A percentile compares a stretch with the other conserved stretches of the same genome.
phyloP scores from a whole-genome alignment of 37 sponge, comb jelly and placozoan genomes.

The Petrosia ficiformis region DNA sequence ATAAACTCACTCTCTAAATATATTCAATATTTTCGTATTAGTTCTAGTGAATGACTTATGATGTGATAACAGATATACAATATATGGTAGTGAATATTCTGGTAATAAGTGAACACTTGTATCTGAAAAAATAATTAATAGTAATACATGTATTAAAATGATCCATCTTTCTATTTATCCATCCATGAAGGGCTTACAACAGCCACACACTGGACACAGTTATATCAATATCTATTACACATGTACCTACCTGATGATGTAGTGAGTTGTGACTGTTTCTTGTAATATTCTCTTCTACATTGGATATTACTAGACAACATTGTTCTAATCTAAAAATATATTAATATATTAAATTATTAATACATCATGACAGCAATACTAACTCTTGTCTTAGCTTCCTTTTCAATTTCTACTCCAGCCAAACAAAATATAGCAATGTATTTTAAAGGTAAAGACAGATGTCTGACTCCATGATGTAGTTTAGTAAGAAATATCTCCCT shows the following conservation, averaged over 20 bases:
- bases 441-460: constrained; percentile 55
- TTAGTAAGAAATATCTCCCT: constrained; percentile 56
- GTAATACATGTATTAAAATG: background rate
- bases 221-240: too few relatives aligned
- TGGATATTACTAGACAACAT: constrained; percentile 26
- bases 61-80: constrained; percentile 81
- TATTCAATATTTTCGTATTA: constrained; percentile 41
- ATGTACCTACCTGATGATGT: too few relatives aligned
- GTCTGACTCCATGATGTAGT: constrained; percentile 52
- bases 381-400: constrained; percentile 34
- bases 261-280: constrained; percentile 34
- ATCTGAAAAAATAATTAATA: constrained; percentile 25
- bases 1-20: constrained; percentile 65
- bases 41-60: constrained; percentile 70
- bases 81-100: constrained; percentile 75
- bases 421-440: constrained; percentile 66
- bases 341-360: background rate
- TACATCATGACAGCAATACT: background rate
- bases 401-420: constrained; percentile 62
- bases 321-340: background rate
- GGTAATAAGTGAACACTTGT: constrained; percentile 59
- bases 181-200: too few relatives aligned
- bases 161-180: constrained; percentile 37
- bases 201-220: too few relatives aligned
- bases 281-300: constrained; percentile 38